Conservation (phyloP, 2,888 invertebrate species). For the Amphipoea oculea region DNA sequence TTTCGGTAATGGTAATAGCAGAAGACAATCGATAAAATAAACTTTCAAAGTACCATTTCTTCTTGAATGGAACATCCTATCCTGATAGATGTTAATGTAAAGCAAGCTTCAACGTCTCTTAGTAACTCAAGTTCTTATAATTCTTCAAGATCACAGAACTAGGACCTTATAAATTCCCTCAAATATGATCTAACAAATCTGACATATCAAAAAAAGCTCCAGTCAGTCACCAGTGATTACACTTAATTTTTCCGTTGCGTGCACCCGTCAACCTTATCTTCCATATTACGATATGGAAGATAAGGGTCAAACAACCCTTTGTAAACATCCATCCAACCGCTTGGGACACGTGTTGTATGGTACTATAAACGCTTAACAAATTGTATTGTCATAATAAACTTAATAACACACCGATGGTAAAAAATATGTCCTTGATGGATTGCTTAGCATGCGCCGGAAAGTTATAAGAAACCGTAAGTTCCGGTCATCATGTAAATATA, state of each 20-base stretch:
- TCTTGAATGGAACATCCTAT: neutral
- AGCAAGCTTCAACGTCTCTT: neutral
- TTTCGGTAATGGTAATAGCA: neutral
- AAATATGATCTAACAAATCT: neutral
- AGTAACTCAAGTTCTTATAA: neutral
- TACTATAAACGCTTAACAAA: slow-evolving; percentile 28
- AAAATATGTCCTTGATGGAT: too few relatives aligned
- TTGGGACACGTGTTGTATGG: slow-evolving; percentile 29
- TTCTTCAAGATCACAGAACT: neutral
- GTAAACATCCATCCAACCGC: slow-evolving; percentile 37
- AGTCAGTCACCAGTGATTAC: neutral
- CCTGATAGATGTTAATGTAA: neutral
- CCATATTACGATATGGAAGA: slow-evolving; percentile 25
- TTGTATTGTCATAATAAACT: slow-evolving; percentile 10
- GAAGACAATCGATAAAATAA: neutral
- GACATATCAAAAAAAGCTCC: neutral
- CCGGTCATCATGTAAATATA: neutral
- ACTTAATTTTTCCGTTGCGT: slow-evolving; percentile 13
- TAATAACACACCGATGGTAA: neutral
- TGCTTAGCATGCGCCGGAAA: too few relatives aligned
- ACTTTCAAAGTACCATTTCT: neutral
- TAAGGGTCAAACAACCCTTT: slow-evolving; percentile 18
- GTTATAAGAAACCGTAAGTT: neutral
- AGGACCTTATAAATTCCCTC: neutral
- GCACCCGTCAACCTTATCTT: slow-evolving; percentile 13